A percentile compares a stretch with the other conserved stretches of the same genome.
These are phyloP conservation scores for Kuschelorhynchus macadamiae DNA, from an alignment of 2,888 invertebrate genomes.

Conservation along the genomic window DNA sequence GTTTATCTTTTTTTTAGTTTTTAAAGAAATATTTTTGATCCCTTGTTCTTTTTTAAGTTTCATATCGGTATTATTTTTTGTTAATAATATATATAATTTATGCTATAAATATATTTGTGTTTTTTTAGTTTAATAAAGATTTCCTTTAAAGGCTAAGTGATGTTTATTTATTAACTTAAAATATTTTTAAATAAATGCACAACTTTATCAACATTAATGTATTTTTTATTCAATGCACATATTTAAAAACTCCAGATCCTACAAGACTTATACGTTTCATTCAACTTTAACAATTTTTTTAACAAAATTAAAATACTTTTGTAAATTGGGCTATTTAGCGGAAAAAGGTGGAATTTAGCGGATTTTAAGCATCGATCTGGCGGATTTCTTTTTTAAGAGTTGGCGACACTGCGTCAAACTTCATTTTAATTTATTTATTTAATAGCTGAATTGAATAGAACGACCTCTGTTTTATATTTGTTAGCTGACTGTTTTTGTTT, in stretches of 20 bases:
- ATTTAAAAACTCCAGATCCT: neutral
- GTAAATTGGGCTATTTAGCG: neutral
- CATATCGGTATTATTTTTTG: no score
- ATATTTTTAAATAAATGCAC: constrained; percentile 1
- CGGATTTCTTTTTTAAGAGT: constrained; percentile 3
- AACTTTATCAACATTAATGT: neutral
- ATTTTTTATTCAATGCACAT: neutral
- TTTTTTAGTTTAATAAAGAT: neutral
- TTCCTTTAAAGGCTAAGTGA: neutral
- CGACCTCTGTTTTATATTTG: no score
- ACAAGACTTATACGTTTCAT: no score
- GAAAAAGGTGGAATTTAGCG: neutral
- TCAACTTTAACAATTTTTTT: neutral
- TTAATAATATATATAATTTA: no score
- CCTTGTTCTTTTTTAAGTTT: no score
- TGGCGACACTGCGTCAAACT: neutral
- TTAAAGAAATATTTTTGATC: no score
- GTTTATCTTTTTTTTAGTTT: no score
- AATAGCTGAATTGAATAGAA: no score
- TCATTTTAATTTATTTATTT: no score
- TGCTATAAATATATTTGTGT: no score
- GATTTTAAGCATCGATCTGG: constrained; percentile 3
- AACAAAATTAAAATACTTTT: neutral
- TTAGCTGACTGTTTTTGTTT: no score
- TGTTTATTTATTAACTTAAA: neutral